Conservation (phyloP, 1,140 invertebrate species). For the Drosophila nebulosa region DNA sequence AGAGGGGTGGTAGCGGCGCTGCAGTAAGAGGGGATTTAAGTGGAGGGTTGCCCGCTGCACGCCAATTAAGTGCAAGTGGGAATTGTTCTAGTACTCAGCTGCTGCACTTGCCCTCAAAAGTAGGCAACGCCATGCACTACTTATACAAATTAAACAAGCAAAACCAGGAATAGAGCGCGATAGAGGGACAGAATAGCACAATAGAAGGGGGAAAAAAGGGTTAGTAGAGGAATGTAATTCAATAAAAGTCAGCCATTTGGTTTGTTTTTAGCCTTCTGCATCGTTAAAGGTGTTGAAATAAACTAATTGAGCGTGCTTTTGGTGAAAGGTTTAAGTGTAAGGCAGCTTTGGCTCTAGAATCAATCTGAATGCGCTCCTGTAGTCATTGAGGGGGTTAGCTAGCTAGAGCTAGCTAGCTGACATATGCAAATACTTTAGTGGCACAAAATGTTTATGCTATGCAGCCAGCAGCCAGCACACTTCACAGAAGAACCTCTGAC, state of each 20-base stretch:
- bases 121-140: slow-evolving; percentile 28
- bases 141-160: slow-evolving; percentile 59
- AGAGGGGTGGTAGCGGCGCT: neutral
- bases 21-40: neutral
- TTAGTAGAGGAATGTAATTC: neutral
- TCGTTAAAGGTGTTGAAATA: no score
- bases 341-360: neutral
- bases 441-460: slow-evolving; percentile 36
- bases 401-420: neutral
- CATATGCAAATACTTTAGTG: slow-evolving; percentile 44
- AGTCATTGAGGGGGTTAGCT: neutral
- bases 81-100: neutral
- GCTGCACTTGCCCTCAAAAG: slow-evolving; percentile 10
- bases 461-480: slow-evolving; percentile 28
- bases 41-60: neutral
- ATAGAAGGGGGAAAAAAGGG: neutral
- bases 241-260: neutral
- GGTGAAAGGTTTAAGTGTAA: neutral
- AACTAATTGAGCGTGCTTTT: no score
- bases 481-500: slow-evolving; percentile 11
- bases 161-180: slow-evolving; percentile 9
- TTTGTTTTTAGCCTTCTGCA: no score
- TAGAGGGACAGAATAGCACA: neutral
- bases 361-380: neutral
- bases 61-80: slow-evolving; percentile 43